These are phyloP conservation scores for Scaptomyza tumidula DNA, from an alignment of 2,888 invertebrate species.

Conservation along the genomic window DNA sequence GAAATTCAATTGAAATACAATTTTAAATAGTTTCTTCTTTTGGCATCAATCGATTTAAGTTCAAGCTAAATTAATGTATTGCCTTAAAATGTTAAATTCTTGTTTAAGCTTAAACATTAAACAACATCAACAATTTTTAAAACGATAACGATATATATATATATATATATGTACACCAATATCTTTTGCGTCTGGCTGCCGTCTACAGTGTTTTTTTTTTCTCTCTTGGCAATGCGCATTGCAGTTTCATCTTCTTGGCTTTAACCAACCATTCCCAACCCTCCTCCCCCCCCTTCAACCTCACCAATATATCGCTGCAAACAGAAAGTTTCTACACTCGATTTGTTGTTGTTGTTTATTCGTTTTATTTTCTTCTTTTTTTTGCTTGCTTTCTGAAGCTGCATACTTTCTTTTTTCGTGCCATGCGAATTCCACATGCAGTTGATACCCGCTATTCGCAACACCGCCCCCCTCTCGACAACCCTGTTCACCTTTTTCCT, in stretches of 20 bases:
- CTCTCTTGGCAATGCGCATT: slow-evolving; percentile 12
- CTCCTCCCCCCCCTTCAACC: background rate
- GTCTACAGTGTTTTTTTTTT: slow-evolving; percentile 1
- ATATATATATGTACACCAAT: too few relatives aligned
- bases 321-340: slow-evolving; percentile 62
- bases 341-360: slow-evolving; percentile 8
- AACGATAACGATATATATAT: too few relatives aligned
- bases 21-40: too few relatives aligned
- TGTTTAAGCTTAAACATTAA: too few relatives aligned
- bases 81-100: too few relatives aligned
- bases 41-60: too few relatives aligned
- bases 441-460: slow-evolving; percentile 22
- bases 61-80: too few relatives aligned
- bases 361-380: slow-evolving; percentile 23
- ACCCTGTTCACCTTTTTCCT: background rate
- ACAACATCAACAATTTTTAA: too few relatives aligned
- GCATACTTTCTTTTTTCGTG: slow-evolving; percentile 70
- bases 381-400: slow-evolving; percentile 1
- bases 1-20: too few relatives aligned
- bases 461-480: background rate
- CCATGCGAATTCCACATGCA: slow-evolving; percentile 60
- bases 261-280: too few relatives aligned
- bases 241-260: slow-evolving; percentile 12
- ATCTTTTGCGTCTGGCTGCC: slow-evolving; percentile 27
- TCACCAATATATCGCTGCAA: slow-evolving; percentile 7